These are phyloP conservation scores for Ennomos quercinarius DNA, from an alignment of 2,888 invertebrate species.

Conservation along the genomic window DNA sequence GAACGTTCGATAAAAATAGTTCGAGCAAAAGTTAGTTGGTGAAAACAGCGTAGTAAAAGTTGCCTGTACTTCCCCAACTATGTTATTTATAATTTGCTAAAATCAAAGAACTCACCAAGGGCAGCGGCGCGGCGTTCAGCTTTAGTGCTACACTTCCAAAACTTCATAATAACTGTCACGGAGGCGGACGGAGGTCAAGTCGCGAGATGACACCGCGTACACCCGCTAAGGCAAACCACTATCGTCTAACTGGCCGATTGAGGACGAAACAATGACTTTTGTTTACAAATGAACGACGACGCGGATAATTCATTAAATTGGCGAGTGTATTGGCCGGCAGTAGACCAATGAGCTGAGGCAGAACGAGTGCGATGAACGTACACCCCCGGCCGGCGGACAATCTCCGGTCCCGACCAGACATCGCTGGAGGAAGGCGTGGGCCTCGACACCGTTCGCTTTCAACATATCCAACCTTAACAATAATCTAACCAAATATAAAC, in stretches of 20 bases:
- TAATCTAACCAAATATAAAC: constrained; percentile 47
- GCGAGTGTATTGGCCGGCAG: constrained; percentile 63
- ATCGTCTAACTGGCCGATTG: constrained; percentile 76
- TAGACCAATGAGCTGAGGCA: constrained; percentile 67
- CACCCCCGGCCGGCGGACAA: constrained; percentile 62
- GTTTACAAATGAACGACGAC: constrained; percentile 78
- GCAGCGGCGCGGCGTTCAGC: constrained; percentile 60
- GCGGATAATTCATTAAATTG: constrained; percentile 77
- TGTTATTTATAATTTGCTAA: background rate
- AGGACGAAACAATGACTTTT: constrained; percentile 82
- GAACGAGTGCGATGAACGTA: constrained; percentile 69
- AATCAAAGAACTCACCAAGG: constrained; percentile 57
- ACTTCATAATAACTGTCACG: constrained; percentile 65
- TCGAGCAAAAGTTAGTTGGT: no score
- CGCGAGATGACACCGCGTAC: constrained; percentile 61
- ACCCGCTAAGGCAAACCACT: constrained; percentile 70
- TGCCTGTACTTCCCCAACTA: constrained; percentile 6
- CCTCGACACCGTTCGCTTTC: constrained; percentile 56
- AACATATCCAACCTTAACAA: constrained; percentile 39
- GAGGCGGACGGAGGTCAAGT: constrained; percentile 50
- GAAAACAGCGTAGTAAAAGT: background rate
- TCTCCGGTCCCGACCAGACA: constrained; percentile 59
- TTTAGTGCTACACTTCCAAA: constrained; percentile 77
- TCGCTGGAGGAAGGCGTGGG: constrained; percentile 75
- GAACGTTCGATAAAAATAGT: no score